These are phyloP conservation scores for Gallinago jamesoni DNA, from an alignment of 2,113 vertebrate species.

Conservation along the genomic window DNA sequence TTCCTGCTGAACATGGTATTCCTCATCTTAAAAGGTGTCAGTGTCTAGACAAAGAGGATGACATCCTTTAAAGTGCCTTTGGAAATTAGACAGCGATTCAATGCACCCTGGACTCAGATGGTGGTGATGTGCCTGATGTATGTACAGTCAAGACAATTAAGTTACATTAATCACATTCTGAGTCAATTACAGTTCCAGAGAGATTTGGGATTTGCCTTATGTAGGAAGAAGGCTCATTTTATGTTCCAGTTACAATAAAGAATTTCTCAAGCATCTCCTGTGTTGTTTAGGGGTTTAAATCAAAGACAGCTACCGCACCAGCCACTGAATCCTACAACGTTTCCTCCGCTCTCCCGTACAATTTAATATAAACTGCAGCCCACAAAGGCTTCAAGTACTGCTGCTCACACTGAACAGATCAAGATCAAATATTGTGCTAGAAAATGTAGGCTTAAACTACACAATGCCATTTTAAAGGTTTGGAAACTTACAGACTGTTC, in stretches of 20 bases:
- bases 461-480: not conserved
- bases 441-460: not conserved
- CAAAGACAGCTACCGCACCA: not conserved
- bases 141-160: conserved; percentile 74
- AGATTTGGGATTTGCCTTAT: conserved; percentile 61
- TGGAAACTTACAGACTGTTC: not conserved
- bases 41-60: conserved; percentile 59
- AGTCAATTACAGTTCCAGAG: conserved; percentile 66
- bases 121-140: conserved; percentile 65
- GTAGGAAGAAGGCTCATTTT: conserved; percentile 57
- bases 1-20: not conserved
- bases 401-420: not conserved
- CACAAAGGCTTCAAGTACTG: not conserved
- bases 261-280: conserved; percentile 47
- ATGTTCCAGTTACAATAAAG: conserved; percentile 45
- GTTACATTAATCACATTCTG: conserved; percentile 73
- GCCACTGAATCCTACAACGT: not conserved
- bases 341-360: not conserved
- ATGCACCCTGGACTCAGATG: conserved; percentile 56
- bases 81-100: conserved; percentile 63
- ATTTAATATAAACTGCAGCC: not conserved
- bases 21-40: conserved; percentile 59
- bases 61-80: conserved; percentile 61
- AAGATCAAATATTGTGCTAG: not conserved
- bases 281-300: conserved; percentile 17